A percentile compares a stretch with the other conserved stretches of the same genome.
These are phyloP conservation scores for Monarcha castaneiventris DNA, from an alignment of 2,113 vertebrate genomes.

Conservation along the genomic window DNA sequence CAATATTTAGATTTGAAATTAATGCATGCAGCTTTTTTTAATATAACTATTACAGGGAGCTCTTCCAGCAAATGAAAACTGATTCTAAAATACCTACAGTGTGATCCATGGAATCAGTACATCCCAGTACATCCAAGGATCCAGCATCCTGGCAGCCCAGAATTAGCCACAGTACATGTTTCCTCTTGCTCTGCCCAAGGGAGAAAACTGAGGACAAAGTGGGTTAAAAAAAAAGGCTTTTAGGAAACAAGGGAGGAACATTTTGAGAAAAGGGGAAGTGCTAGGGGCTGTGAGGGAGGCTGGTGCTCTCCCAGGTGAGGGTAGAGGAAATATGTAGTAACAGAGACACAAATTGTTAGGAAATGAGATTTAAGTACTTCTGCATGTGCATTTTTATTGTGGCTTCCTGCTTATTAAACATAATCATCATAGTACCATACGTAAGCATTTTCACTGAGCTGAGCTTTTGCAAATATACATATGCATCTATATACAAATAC, in stretches of 20 bases:
- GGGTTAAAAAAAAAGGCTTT: background rate
- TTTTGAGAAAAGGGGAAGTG: background rate
- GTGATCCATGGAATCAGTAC: background rate
- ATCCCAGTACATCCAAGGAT: background rate
- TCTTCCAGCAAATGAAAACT: background rate
- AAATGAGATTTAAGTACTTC: slow-evolving; percentile 3
- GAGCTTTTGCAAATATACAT: background rate
- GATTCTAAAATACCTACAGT: background rate
- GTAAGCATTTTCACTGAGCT: background rate
- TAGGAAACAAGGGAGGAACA: background rate
- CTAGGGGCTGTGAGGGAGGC: background rate
- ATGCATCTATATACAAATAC: background rate
- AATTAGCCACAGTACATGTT: background rate
- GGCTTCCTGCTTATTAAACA: background rate
- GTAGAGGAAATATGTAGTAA: background rate
- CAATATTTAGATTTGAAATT: background rate
- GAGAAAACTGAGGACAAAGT: background rate
- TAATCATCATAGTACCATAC: background rate
- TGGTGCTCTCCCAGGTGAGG: background rate
- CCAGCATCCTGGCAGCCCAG: background rate
- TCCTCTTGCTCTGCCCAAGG: background rate
- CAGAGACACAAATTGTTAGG: background rate
- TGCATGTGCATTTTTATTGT: background rate
- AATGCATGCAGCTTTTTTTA: background rate
- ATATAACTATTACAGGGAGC: background rate